Percentiles rank a stretch among this genome's conserved stretches.
Conservation (phyloP, 2,113 vertebrate species). For the Tenrec ecaudatus region DNA sequence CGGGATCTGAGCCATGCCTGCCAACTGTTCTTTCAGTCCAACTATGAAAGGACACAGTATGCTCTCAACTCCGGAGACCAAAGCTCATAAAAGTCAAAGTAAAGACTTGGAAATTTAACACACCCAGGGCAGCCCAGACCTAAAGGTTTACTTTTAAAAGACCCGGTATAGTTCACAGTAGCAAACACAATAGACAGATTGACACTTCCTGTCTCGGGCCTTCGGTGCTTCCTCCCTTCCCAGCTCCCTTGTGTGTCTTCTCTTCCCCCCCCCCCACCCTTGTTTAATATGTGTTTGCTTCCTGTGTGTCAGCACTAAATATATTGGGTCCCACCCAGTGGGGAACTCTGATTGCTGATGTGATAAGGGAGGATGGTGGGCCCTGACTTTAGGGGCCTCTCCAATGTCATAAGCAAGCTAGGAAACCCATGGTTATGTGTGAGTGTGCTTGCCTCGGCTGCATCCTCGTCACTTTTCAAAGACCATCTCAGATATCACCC, state of each 20-base stretch:
- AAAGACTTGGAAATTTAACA: constrained; percentile 52
- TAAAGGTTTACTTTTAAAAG: constrained; percentile 42
- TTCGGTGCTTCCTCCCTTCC: not conserved
- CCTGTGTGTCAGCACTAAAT: not conserved
- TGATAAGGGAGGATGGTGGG: not conserved
- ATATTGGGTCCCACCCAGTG: not conserved
- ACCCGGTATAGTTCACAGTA: not conserved
- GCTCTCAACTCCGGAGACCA: not conserved
- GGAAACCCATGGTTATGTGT: not conserved
- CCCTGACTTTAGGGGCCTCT: not conserved
- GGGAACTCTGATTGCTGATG: not conserved
- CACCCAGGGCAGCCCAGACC: constrained; percentile 40
- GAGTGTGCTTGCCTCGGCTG: not conserved
- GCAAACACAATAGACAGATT: not conserved
- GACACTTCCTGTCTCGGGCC: constrained; percentile 39
- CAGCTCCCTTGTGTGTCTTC: not conserved
- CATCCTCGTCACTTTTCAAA: constrained; percentile 18
- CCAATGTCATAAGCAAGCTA: not conserved
- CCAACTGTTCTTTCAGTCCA: not conserved
- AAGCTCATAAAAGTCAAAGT: constrained; percentile 57
- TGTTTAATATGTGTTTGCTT: not conserved
- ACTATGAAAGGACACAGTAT: not conserved
- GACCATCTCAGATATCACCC: not conserved
- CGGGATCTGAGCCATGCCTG: not conserved
- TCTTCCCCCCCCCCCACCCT: not conserved